Percentiles rank a stretch among this genome's conserved stretches.
Conservation (phyloP, 2,797 vertebrate species). For the Periparus ater region DNA sequence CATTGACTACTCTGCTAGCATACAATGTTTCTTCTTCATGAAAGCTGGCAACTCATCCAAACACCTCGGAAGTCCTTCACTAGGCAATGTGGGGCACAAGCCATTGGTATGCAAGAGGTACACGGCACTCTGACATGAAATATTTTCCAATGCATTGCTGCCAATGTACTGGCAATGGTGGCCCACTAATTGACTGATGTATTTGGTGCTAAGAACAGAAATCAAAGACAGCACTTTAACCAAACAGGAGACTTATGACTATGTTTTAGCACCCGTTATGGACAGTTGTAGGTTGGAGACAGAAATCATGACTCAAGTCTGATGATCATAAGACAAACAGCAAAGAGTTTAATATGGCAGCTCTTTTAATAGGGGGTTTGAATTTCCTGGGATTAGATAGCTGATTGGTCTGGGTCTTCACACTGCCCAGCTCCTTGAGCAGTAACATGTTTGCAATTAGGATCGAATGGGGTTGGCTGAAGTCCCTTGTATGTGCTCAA, state of each 20-base stretch:
- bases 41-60: background rate
- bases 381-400: too few species aligned
- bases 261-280: background rate
- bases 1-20: background rate
- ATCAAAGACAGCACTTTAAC: background rate
- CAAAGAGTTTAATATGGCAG: too few species aligned
- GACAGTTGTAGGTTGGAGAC: background rate
- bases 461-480: too few species aligned
- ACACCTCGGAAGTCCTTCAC: background rate
- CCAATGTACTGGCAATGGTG: background rate
- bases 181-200: background rate
- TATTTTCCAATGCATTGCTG: background rate
- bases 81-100: background rate
- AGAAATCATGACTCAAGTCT: background rate
- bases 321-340: too few species aligned
- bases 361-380: background rate
- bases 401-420: too few species aligned
- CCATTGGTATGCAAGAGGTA: background rate
- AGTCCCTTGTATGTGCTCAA: too few species aligned
- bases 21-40: background rate
- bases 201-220: background rate
- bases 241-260: background rate
- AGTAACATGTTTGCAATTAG: too few species aligned
- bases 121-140: fast-evolving
- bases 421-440: too few species aligned